phyloP scores from a whole-genome alignment of 1,140 invertebrate species.

The Rhynchophorus ferrugineus region DNA sequence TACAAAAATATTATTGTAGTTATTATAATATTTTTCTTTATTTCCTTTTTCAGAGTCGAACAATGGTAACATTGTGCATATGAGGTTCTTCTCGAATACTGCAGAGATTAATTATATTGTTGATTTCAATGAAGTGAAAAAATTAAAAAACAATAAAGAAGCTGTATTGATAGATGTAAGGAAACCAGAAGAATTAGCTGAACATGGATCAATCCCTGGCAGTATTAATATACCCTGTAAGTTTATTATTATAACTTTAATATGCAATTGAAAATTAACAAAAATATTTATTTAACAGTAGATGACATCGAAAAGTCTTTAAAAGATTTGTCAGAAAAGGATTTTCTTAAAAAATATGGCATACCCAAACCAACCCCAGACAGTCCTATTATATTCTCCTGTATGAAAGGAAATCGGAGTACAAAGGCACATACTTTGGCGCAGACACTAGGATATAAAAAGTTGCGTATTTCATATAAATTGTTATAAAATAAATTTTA shows the following conservation, averaged over 20 bases:
- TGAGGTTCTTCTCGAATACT: no score
- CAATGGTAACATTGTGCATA: no score
- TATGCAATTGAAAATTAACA: background rate
- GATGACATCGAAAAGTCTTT: constrained; percentile 36
- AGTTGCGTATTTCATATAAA: constrained; percentile 31
- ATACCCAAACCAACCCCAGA: constrained; percentile 39
- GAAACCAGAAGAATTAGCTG: constrained; percentile 54
- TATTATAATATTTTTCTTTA: no score
- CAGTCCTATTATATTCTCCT: constrained; percentile 43
- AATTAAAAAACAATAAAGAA: constrained; percentile 25
- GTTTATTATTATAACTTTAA: constrained; percentile 8
- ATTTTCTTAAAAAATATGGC: constrained; percentile 39
- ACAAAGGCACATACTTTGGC: constrained; percentile 37
- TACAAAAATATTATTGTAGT: no score
- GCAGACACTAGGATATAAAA: constrained; percentile 41
- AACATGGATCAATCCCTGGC: constrained; percentile 57
- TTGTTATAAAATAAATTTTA: background rate
- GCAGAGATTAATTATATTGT: no score
- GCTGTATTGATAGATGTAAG: constrained; percentile 57
- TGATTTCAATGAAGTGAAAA: constrained; percentile 39
- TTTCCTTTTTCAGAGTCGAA: no score
- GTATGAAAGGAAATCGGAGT: constrained; percentile 42
- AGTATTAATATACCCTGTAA: constrained; percentile 65
- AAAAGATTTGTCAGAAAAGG: constrained; percentile 31
- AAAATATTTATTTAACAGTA: constrained; percentile 19